Percentiles rank a stretch among this genome's conserved stretches.
Evolutionary conservation across 2,888 invertebrate genomes (phyloP).

Genomic region (Pocota personata): DNA sequence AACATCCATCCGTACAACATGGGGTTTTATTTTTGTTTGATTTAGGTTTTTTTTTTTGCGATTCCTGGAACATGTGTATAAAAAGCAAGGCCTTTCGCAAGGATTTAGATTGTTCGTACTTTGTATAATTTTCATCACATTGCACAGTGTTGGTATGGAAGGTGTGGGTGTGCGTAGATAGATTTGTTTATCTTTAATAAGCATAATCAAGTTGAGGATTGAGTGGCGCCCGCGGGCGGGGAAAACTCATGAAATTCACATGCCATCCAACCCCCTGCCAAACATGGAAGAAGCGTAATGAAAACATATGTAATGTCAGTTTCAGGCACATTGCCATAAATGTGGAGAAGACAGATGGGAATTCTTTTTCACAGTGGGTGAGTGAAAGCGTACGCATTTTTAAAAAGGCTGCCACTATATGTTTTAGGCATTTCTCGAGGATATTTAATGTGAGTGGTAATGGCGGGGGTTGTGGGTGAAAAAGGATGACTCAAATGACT

Average conservation of each 20-base stretch:
- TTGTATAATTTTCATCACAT: neutral
- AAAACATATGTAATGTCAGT: conserved; percentile 28
- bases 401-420: neutral
- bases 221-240: conserved; percentile 6
- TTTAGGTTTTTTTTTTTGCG: neutral
- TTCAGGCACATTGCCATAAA: neutral
- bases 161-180: neutral
- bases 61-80: neutral
- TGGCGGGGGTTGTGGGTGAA: neutral
- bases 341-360: neutral
- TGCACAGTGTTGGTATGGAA: neutral
- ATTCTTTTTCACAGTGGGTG: neutral
- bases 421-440: neutral
- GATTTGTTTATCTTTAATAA: conserved; percentile 37
- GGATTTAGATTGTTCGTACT: neutral
- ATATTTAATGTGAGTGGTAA: neutral
- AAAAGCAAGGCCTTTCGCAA: neutral
- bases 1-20: neutral
- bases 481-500: conserved; percentile 38
- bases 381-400: neutral
- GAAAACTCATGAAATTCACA: conserved; percentile 11
- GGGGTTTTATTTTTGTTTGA: neutral
- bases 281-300: neutral
- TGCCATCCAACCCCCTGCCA: neutral
- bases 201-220: conserved; percentile 33